Conservation (phyloP, 2,113 vertebrate genomes). For the Okapia johnstoni region DNA sequence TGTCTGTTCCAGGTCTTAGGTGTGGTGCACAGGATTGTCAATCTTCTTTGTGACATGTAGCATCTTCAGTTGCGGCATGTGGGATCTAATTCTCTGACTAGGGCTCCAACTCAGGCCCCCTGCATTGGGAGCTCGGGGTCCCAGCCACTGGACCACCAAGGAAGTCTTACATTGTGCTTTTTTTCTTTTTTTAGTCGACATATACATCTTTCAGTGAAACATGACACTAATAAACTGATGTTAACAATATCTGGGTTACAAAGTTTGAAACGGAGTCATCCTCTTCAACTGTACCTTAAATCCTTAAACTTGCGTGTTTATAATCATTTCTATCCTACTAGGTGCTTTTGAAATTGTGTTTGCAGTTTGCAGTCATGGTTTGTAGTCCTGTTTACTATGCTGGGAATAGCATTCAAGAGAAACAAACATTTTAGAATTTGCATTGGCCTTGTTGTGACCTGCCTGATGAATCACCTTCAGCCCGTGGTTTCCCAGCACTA, state of each 20-base stretch:
- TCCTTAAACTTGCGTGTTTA: not conserved
- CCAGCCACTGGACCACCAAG: not conserved
- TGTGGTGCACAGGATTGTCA: not conserved
- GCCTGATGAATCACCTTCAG: constrained; percentile 63
- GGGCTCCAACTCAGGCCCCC: not conserved
- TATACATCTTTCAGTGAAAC: not conserved
- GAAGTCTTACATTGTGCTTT: not conserved
- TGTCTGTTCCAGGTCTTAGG: not conserved
- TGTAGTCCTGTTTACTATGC: constrained; percentile 7
- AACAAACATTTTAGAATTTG: constrained; percentile 27
- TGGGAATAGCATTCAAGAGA: not conserved
- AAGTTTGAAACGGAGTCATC: not conserved
- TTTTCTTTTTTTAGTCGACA: not conserved
- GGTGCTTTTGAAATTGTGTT: constrained; percentile 17
- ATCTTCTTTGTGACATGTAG: not conserved
- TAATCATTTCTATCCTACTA: not conserved
- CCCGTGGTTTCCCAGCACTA: constrained; percentile 32
- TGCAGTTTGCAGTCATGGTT: not conserved
- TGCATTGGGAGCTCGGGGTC: not conserved
- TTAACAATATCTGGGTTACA: not conserved
- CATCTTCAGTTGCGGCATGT: not conserved
- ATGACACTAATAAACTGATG: not conserved
- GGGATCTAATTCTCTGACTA: not conserved
- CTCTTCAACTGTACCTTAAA: not conserved
- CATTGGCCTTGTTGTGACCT: constrained; percentile 70